Conservation (phyloP, 2,888 invertebrate species). For the Machimus atricapillus region DNA sequence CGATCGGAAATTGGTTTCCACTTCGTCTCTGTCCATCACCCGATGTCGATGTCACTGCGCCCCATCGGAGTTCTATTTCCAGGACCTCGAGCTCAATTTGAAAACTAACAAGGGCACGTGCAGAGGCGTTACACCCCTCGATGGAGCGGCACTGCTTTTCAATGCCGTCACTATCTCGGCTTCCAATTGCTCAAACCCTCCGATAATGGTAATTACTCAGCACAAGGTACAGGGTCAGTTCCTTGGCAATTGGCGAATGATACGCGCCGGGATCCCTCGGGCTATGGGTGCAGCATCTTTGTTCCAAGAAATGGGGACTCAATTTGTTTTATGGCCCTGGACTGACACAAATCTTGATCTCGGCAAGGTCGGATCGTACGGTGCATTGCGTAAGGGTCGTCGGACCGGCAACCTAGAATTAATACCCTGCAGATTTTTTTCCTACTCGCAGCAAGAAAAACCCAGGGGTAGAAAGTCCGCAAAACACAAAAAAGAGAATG, state of each 20-base stretch:
- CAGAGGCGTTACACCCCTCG: constrained; percentile 6
- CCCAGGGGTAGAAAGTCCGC: neutral
- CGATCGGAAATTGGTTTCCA: neutral
- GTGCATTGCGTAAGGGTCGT: neutral
- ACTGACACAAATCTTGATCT: neutral
- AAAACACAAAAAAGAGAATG: neutral
- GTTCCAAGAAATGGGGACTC: neutral
- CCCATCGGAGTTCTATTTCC: neutral
- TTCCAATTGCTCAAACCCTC: constrained; percentile 4
- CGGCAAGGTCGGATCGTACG: neutral
- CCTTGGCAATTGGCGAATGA: neutral
- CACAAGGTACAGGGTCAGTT: neutral
- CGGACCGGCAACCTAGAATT: neutral
- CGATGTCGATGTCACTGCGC: neutral
- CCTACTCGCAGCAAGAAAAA: neutral
- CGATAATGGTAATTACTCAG: constrained; percentile 14
- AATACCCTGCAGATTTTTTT: neutral
- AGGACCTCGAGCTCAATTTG: neutral
- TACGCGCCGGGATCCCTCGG: neutral
- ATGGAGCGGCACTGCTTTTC: neutral
- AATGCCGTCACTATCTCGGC: constrained; percentile 1
- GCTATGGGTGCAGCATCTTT: neutral
- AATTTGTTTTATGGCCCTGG: constrained; percentile 1
- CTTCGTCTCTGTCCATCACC: neutral
- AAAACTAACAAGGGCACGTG: constrained; percentile 13